Conservation (phyloP, 1,140 invertebrate species). For the Cecropterus lyciades region DNA sequence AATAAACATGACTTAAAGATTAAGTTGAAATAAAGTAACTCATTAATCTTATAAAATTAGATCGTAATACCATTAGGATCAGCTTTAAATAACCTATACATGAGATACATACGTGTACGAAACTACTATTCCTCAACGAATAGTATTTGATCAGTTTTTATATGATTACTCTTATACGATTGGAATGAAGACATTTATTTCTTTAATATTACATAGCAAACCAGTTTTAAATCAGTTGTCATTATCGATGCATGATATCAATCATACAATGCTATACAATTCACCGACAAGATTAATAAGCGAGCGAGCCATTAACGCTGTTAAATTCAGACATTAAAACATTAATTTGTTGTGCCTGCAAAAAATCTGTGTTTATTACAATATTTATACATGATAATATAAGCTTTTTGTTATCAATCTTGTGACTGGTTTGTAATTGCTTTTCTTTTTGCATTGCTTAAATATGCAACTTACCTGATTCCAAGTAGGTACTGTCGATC, state of each 20-base stretch:
- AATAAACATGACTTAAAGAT: no score
- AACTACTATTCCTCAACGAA: neutral
- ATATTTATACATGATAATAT: neutral
- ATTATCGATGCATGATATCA: conserved; percentile 23
- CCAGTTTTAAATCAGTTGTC: conserved; percentile 25
- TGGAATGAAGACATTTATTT: conserved; percentile 33
- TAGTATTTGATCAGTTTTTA: conserved; percentile 1
- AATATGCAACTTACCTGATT: no score
- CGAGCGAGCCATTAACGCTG: conserved; percentile 8
- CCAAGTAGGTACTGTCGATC: no score
- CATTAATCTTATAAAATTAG: no score
- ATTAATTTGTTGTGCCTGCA: conserved; percentile 7
- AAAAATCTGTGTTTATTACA: conserved; percentile 15
- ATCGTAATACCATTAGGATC: no score
- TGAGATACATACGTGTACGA: neutral
- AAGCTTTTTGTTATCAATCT: neutral
- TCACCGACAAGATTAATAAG: conserved; percentile 19
- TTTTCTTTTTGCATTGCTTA: no score
- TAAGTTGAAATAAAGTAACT: no score
- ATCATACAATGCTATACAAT: conserved; percentile 13
- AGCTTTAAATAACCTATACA: no score
- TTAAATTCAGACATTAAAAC: conserved; percentile 20
- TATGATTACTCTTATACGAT: neutral
- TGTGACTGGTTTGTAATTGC: no score
- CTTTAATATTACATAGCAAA: conserved; percentile 20